Evolutionary conservation across 2,888 invertebrate species (phyloP), one percentile per base, ranked within the genome.

Genomic region (Odontocolon sp.): DNA sequence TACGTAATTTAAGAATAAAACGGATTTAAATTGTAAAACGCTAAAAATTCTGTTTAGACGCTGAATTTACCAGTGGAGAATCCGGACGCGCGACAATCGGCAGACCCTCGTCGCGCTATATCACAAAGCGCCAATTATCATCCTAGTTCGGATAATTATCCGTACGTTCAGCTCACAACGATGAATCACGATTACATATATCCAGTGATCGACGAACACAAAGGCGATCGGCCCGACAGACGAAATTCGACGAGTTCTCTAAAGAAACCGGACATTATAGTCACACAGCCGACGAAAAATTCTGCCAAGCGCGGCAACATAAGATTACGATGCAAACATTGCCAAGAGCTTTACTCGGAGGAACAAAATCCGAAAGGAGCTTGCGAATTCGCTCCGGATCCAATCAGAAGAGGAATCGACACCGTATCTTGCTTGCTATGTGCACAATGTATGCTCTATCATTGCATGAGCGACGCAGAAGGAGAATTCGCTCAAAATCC

Each of bases 381-480:
- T 61, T 96, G 96, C 88, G 94, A 95, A 86, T 95, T 93, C 90
- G 97, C 97, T 1, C 98, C 98, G 0, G 98, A 98, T 91, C 93
- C 94, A 85, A 94, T 95, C 87, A 93, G 93, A 81, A 92, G 94
- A 23, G 95, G 96, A 85, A 95, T 98, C 85, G 95, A 97, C 89
- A 92, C 93, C 69, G 93, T 96, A 50, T 94, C 96, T 54, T 98
- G 98, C 89, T 94, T 98, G 87, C 93, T 94, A 81, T 96, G 97
- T 90, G 97, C 98, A 14, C 95, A 95, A 91, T 96, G 97, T 86
- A 94, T 98, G 94, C 92, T 97, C 86, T 98, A 98, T 92, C 98
- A 98, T 92, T 98, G 98, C 91, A 95, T 97, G 94, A 94, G 96
- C 81, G 97, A 97, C 91, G 94, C 96, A 1, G 98, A 98, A 88